These are phyloP conservation scores for Melanostoma scalare DNA, from an alignment of 2,888 invertebrate genomes.

Conservation along the genomic window DNA sequence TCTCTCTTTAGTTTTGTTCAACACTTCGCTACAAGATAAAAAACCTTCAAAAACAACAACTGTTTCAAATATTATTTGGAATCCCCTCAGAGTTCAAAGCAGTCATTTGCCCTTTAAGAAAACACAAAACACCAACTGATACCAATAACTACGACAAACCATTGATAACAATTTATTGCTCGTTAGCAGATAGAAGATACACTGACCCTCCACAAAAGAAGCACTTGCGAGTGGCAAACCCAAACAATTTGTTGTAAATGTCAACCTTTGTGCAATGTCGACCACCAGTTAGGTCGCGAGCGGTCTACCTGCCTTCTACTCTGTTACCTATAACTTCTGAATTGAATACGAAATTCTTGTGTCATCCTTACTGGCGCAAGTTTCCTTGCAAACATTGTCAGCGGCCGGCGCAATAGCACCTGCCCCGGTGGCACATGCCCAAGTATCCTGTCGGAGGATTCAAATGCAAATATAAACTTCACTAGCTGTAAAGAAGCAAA, in stretches of 20 bases:
- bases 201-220: constrained; percentile 46
- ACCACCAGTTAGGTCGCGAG: constrained; percentile 53
- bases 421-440: constrained; percentile 72
- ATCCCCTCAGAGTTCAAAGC: neutral
- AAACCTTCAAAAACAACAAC: constrained; percentile 5
- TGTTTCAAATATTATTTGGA: neutral
- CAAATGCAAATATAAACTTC: constrained; percentile 66
- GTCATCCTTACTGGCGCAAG: constrained; percentile 49
- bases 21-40: constrained; percentile 15
- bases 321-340: constrained; percentile 27
- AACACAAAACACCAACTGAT: constrained; percentile 9
- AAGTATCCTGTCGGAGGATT: constrained; percentile 70
- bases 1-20: neutral
- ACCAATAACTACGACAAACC: constrained; percentile 11
- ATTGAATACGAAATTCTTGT: constrained; percentile 54
- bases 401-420: constrained; percentile 43
- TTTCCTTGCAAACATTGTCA: constrained; percentile 38
- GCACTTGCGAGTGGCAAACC: constrained; percentile 34
- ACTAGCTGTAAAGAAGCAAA: constrained; percentile 19
- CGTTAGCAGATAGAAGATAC: constrained; percentile 51
- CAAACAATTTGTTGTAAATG: constrained; percentile 70
- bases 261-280: constrained; percentile 64
- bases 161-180: constrained; percentile 65
- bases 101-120: too few relatives aligned
- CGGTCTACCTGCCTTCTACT: constrained; percentile 35